These are phyloP conservation scores for Cotesia vestalis DNA, from an alignment of 1,140 invertebrate species.

Conservation along the genomic window DNA sequence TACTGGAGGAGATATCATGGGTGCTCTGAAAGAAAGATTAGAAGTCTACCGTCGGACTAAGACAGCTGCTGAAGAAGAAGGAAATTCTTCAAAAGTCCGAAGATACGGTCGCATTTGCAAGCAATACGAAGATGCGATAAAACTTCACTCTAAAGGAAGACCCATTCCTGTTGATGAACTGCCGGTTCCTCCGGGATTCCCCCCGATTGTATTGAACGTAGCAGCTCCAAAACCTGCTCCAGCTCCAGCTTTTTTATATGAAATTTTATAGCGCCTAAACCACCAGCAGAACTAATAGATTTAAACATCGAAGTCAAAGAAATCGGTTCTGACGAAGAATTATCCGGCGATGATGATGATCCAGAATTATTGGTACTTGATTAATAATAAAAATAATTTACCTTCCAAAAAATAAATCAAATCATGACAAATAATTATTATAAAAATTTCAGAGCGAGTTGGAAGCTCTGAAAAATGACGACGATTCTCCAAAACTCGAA, in stretches of 20 bases:
- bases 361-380: slow-evolving; percentile 73
- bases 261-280: slow-evolving; percentile 39
- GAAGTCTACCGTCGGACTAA: slow-evolving; percentile 80
- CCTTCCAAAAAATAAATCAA: too few species aligned
- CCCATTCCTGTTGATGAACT: slow-evolving; percentile 83
- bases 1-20: slow-evolving; percentile 72
- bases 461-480: slow-evolving; percentile 67
- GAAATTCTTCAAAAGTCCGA: slow-evolving; percentile 85
- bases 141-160: slow-evolving; percentile 78
- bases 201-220: slow-evolving; percentile 58
- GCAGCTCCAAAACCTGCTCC: slow-evolving; percentile 30
- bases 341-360: slow-evolving; percentile 78
- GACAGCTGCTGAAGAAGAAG: slow-evolving; percentile 77
- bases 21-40: slow-evolving; percentile 85
- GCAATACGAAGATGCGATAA: slow-evolving; percentile 92
- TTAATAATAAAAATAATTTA: not conserved
- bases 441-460: slow-evolving; percentile 67
- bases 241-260: too few species aligned
- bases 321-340: slow-evolving; percentile 77
- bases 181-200: slow-evolving; percentile 85
- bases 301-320: slow-evolving; percentile 80
- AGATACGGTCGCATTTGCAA: slow-evolving; percentile 92
- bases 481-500: slow-evolving; percentile 51
- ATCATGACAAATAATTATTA: too few species aligned
- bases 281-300: slow-evolving; percentile 55